Evolutionary conservation across 2,113 vertebrate species (phyloP).

Genomic region (Neodontobutis hainanensis): DNA sequence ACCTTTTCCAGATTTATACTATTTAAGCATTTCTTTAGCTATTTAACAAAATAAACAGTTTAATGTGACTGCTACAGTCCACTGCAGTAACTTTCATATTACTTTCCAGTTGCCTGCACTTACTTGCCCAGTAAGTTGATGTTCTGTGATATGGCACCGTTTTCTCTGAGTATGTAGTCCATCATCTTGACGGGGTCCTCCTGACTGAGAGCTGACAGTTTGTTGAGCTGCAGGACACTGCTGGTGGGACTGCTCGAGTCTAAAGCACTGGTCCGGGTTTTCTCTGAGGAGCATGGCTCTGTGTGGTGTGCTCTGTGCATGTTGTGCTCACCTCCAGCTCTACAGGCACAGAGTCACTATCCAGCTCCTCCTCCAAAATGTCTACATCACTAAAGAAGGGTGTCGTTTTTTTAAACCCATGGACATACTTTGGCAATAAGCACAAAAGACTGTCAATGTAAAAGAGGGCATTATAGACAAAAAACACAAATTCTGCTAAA

Average conservation of each 20-base stretch:
- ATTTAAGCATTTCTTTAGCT: too few species aligned
- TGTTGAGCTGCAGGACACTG: constrained; percentile 85
- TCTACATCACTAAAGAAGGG: constrained; percentile 84
- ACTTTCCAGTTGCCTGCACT: constrained; percentile 59
- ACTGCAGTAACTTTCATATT: too few species aligned
- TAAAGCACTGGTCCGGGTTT: not conserved
- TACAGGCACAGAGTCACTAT: constrained; percentile 77
- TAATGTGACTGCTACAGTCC: too few species aligned
- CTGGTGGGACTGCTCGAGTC: constrained; percentile 60
- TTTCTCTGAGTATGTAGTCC: constrained; percentile 95
- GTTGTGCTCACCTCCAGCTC: constrained; percentile 69
- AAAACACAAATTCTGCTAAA: too few species aligned
- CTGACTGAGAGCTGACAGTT: constrained; percentile 77
- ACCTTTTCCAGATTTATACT: too few species aligned
- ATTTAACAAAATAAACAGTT: not conserved
- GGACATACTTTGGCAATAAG: too few species aligned
- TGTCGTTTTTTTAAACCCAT: not conserved
- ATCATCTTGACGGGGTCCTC: constrained; percentile 96
- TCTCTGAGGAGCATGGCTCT: not conserved
- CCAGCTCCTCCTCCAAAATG: constrained; percentile 86
- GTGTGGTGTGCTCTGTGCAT: constrained; percentile 18
- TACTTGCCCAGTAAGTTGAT: constrained; percentile 96
- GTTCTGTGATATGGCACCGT: constrained; percentile 89
- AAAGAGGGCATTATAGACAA: too few species aligned
- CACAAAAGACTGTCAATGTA: too few species aligned